Percentiles rank a stretch among this genome's conserved stretches.
These are phyloP conservation scores for Cydia fagiglandana DNA, from an alignment of 1,140 invertebrate genomes.

Conservation along the genomic window DNA sequence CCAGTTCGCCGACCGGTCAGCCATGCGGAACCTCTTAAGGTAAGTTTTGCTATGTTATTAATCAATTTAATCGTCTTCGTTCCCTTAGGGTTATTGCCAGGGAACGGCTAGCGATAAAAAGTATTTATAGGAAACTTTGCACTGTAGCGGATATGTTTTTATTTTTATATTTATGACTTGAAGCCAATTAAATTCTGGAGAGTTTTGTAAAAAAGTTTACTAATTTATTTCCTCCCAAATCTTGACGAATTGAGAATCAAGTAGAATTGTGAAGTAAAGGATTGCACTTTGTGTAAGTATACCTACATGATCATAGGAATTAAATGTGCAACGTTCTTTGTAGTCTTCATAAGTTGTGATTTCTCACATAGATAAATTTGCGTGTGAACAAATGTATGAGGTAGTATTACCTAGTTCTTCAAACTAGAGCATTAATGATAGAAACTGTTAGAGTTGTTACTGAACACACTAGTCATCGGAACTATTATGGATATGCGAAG, in stretches of 20 bases:
- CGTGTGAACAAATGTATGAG: conserved; percentile 23
- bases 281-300: background rate
- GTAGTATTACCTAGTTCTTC: background rate
- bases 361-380: conserved; percentile 22
- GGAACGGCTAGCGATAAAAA: conserved; percentile 28
- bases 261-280: background rate
- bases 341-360: conserved; percentile 2
- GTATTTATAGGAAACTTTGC: conserved; percentile 18
- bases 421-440: background rate
- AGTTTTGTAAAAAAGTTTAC: background rate
- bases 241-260: background rate
- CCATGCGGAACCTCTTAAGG: conserved; percentile 69
- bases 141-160: background rate
- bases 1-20: conserved; percentile 47
- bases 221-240: background rate
- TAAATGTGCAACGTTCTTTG: background rate
- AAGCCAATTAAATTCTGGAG: background rate
- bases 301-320: background rate
- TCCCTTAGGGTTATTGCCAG: conserved; percentile 42
- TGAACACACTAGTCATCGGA: background rate
- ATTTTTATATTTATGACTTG: background rate
- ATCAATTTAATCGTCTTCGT: conserved; percentile 33
- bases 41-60: conserved; percentile 45
- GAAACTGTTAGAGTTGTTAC: background rate
- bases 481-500: background rate